Conservation (phyloP, 2,797 vertebrate genomes). For the Nasua narica region DNA sequence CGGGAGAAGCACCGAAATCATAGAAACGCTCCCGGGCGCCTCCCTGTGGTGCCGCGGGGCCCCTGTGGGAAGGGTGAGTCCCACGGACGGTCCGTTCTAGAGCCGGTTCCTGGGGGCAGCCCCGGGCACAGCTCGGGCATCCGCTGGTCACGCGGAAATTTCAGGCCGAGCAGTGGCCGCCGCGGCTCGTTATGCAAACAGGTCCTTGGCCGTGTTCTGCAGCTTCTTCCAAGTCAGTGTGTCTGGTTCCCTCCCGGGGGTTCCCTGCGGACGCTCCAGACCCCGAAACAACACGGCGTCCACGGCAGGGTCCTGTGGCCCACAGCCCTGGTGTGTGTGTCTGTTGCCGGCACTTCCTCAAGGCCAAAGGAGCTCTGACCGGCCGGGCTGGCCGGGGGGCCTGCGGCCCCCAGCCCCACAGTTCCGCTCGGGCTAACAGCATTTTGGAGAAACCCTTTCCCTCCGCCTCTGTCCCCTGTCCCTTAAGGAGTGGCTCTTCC, state of each 20-base stretch:
- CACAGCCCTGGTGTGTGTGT: fast-evolving
- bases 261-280: neutral
- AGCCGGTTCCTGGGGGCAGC: neutral
- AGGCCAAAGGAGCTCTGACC: neutral
- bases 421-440: neutral
- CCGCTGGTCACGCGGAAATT: no score
- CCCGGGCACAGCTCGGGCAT: neutral
- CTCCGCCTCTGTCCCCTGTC: neutral
- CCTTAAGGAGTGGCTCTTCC: neutral
- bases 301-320: no score
- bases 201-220: fast-evolving
- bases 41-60: neutral
- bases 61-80: fast-evolving
- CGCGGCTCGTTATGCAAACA: fast-evolving
- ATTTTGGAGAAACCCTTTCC: neutral
- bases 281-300: neutral
- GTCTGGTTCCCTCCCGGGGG: fast-evolving
- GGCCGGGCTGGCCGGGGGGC: neutral
- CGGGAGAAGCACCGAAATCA: neutral
- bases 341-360: neutral
- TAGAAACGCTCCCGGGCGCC: neutral
- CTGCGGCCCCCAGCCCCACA: fast-evolving
- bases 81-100: neutral
- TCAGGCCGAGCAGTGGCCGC: fast-evolving
- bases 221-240: neutral